Base-by-base conservation (phyloP, 2,113 vertebrate species). In the Myotis yumanensis region DNA sequence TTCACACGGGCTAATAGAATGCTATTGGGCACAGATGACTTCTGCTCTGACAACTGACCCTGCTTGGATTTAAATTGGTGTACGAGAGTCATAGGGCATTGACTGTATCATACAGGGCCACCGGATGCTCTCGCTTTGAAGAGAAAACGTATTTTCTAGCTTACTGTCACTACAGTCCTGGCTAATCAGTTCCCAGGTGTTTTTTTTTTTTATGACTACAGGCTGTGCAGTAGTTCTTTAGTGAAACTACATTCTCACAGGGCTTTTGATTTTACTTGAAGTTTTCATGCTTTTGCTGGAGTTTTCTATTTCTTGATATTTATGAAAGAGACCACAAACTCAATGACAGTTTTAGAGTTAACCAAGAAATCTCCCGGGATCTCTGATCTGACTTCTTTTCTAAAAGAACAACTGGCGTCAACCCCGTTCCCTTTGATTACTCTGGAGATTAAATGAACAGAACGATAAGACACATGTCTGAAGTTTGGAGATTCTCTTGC, bases 251-350 rank as follows among this genome's bases (percentile, higher is more conserved):
- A 66, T 37, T 73, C 73, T 95, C 82, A 52, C 51, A 80, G 69
- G 48, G 69, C 48, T 87, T 96, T 96, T 94, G 64, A 95, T 97
- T 97, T 95, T 95, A 90, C 93, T 96, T 97, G 85, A 96, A 87
- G 69, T 83, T 96, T 93, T 96, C 85, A 20, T 84, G 62, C 14
- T 94, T 93, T 93, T 93, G 82, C 92, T 76, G 86, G 87, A 94
- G 37, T 81, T 96, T 96, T 92, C 64, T 64, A 66, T 83, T 93
- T 97, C 95, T 95, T 95, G 91, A 83, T 96, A 89, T 93, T 96
- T 90, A 96, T 97, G 90, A 96, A 84, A 95, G 93, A 46, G 6
- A 59, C 73, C 82, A 90, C 20, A 52, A 93, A 82, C 57, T 73
- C 83, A 79, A 86, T 92, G 80, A 71, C 37, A 91, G 32, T 88